Conservation (phyloP, 92 coral and sea anemone species). For the Pocillopora meandrina region DNA sequence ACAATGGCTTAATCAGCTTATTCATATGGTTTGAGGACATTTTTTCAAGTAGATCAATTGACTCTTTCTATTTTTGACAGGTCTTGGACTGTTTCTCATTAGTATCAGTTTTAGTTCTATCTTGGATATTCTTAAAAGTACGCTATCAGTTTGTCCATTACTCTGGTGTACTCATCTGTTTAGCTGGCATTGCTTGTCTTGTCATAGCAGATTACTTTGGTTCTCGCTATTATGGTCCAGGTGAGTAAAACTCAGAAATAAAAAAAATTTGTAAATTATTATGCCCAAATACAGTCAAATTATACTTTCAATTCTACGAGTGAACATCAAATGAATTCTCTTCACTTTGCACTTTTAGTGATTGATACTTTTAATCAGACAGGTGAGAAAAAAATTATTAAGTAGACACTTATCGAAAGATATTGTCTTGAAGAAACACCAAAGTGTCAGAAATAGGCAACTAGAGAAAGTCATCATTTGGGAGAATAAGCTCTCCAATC, state of each 20-base stretch:
- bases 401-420: too few species aligned
- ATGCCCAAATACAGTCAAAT: not conserved
- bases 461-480: too few species aligned
- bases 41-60: not conserved
- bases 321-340: too few species aligned
- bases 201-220: constrained; percentile 89
- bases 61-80: constrained; percentile 35
- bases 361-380: too few species aligned
- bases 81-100: constrained; percentile 90
- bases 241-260: constrained; percentile 26
- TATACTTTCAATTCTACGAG: too few species aligned
- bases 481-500: too few species aligned
- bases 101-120: constrained; percentile 74
- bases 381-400: too few species aligned
- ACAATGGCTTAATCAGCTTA: too few species aligned
- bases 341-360: too few species aligned
- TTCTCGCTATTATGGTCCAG: constrained; percentile 90
- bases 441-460: too few species aligned
- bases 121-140: constrained; percentile 78
- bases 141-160: constrained; percentile 79
- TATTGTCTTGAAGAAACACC: too few species aligned
- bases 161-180: constrained; percentile 69
- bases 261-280: not conserved
- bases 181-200: constrained; percentile 80
- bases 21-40: not conserved